phyloP scores from a whole-genome alignment of 2,888 invertebrate genomes.

The Colostygia pectinataria region DNA sequence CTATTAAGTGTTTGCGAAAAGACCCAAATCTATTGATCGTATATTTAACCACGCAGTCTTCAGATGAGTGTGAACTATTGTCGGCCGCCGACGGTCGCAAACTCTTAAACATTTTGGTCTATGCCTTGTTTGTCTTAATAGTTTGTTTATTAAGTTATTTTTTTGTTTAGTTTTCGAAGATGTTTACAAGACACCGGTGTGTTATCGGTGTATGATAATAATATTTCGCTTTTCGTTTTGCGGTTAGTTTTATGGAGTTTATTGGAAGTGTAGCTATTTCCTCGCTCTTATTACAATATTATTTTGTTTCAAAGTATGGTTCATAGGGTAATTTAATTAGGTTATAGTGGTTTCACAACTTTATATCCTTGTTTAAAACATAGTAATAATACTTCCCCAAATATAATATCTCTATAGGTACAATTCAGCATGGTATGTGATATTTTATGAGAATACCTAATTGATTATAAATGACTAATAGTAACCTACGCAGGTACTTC shows the following conservation, averaged over 20 bases:
- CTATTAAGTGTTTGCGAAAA: constrained; percentile 73
- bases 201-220: constrained; percentile 37
- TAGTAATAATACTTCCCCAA: background rate
- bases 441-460: too few relatives aligned
- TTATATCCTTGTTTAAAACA: constrained; percentile 11
- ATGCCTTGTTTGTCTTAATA: constrained; percentile 41
- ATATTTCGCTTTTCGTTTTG: background rate
- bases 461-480: too few relatives aligned
- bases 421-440: too few relatives aligned
- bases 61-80: constrained; percentile 59
- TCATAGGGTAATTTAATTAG: constrained; percentile 2
- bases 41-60: constrained; percentile 33
- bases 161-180: constrained; percentile 48
- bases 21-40: constrained; percentile 38
- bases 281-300: background rate
- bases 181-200: constrained; percentile 57
- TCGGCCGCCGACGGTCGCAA: constrained; percentile 57
- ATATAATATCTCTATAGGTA: too few relatives aligned
- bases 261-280: background rate
- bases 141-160: constrained; percentile 46
- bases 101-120: constrained; percentile 14
- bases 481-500: too few relatives aligned
- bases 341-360: constrained; percentile 7
- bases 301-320: background rate
- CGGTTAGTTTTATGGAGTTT: constrained; percentile 12